Evolutionary conservation across 2,113 vertebrate species (phyloP).

Genomic region (Pomatostomus ruficeps): DNA sequence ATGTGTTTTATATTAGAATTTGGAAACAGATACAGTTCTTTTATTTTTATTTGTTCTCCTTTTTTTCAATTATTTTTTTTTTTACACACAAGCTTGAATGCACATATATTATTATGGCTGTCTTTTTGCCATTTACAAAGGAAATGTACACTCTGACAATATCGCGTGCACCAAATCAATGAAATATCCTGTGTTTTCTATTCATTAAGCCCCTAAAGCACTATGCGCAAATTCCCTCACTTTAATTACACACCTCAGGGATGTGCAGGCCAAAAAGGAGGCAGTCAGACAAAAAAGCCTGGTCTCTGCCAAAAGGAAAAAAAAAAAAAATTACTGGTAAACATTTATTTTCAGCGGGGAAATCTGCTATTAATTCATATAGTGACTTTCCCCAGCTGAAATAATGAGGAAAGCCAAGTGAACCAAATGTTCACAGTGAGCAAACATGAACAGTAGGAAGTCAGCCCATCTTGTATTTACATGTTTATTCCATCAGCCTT

Average conservation of each 20-base stretch:
- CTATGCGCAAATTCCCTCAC: slow-evolving; percentile 74
- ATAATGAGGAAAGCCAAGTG: slow-evolving; percentile 75
- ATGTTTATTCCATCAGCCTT: slow-evolving; percentile 64
- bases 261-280: slow-evolving; percentile 70
- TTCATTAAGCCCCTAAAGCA: slow-evolving; percentile 75
- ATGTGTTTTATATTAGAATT: slow-evolving; percentile 67
- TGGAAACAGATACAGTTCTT: slow-evolving; percentile 60
- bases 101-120: slow-evolving; percentile 55
- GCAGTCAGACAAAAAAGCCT: slow-evolving; percentile 73
- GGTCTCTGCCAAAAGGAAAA: slow-evolving; percentile 70
- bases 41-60: slow-evolving; percentile 2
- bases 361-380: slow-evolving; percentile 80
- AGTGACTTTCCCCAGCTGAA: slow-evolving; percentile 77
- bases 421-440: slow-evolving; percentile 74
- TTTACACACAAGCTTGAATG: slow-evolving; percentile 47
- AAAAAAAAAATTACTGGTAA: slow-evolving; percentile 63
- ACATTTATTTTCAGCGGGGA: slow-evolving; percentile 81
- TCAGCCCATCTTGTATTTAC: slow-evolving; percentile 68
- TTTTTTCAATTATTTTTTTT: neutral
- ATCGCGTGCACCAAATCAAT: slow-evolving; percentile 65
- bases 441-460: slow-evolving; percentile 70
- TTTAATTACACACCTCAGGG: slow-evolving; percentile 81
- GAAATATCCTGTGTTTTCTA: slow-evolving; percentile 74
- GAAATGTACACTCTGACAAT: slow-evolving; percentile 67
- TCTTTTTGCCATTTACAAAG: slow-evolving; percentile 69